Evolutionary conservation across 2,888 invertebrate genomes (phyloP).

Genomic region (Craniophora ligustri): DNA sequence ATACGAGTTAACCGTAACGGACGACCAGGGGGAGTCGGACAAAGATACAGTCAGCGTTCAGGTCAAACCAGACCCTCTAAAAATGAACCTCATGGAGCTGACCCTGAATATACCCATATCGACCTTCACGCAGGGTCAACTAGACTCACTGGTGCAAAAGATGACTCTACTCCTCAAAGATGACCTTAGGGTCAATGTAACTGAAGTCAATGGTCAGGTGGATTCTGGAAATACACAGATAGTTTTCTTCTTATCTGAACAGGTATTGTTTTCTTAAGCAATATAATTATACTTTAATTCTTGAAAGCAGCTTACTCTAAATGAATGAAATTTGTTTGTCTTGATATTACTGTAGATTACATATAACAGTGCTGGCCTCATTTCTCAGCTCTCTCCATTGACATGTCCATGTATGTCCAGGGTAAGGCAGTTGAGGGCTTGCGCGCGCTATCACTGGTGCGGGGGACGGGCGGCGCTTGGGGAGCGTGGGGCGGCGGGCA

Average conservation of each 20-base stretch:
- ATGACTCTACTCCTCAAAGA: slow-evolving; percentile 93
- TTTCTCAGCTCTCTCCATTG: no score
- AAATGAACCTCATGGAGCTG: slow-evolving; percentile 94
- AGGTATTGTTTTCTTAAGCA: slow-evolving; percentile 69
- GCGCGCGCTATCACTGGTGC: slow-evolving; percentile 55
- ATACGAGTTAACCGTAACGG: slow-evolving; percentile 96
- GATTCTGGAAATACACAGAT: slow-evolving; percentile 90
- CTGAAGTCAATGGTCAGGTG: slow-evolving; percentile 88
- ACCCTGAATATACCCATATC: slow-evolving; percentile 93
- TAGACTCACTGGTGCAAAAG: slow-evolving; percentile 93
- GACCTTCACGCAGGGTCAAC: slow-evolving; percentile 87
- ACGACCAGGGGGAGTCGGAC: slow-evolving; percentile 95
- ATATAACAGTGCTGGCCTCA: no score
- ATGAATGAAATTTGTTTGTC: no score
- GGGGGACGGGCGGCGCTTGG: slow-evolving; percentile 58
- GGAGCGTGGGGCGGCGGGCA: slow-evolving; percentile 89
- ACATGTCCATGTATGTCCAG: no score
- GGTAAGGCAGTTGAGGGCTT: slow-evolving; percentile 69
- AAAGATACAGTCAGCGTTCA: slow-evolving; percentile 94
- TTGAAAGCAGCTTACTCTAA: no score
- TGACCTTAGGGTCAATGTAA: slow-evolving; percentile 90
- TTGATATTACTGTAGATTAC: no score
- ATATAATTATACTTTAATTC: background rate
- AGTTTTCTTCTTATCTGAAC: slow-evolving; percentile 91
- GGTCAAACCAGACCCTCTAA: slow-evolving; percentile 93